Percentiles rank a stretch among this genome's conserved stretches.
Evolutionary conservation across 37 sponge, comb jelly and placozoan genomes (phyloP).

Genomic region (Mnemiopsis leidyi): DNA sequence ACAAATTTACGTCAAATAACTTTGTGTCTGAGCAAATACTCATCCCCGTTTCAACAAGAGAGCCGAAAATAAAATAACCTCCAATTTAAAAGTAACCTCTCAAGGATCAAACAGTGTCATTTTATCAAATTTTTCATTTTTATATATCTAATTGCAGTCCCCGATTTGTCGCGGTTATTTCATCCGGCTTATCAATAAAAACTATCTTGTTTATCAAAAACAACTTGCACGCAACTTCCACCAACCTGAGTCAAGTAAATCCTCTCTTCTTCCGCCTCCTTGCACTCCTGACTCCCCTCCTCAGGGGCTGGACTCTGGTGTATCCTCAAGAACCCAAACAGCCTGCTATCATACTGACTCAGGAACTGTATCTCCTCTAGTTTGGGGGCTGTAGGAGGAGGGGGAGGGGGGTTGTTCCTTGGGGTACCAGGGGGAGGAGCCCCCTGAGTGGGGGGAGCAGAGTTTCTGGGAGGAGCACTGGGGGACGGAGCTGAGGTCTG

Average conservation of each 20-base stretch:
- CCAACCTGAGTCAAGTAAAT: not conserved
- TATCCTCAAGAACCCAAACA: constrained; percentile 48
- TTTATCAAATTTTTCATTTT: too few species aligned
- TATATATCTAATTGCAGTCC: too few species aligned
- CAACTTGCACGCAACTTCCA: too few species aligned
- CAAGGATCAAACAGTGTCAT: too few species aligned
- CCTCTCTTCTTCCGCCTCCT: constrained; percentile 20
- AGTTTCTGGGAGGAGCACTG: not conserved
- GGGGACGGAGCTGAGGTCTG: not conserved
- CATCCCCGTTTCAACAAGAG: too few species aligned
- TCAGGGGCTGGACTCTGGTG: not conserved
- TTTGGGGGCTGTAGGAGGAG: not conserved
- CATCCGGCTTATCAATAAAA: too few species aligned
- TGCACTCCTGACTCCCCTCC: not conserved
- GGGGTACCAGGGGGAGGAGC: not conserved
- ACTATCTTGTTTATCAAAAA: too few species aligned
- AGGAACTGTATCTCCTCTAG: not conserved
- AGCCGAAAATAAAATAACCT: too few species aligned
- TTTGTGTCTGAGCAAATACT: too few species aligned
- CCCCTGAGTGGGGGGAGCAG: not conserved
- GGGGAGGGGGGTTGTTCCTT: not conserved
- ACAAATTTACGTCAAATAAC: too few species aligned
- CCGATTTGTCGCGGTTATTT: too few species aligned
- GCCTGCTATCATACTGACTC: constrained; percentile 36
- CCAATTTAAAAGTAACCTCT: too few species aligned